phyloP scores from a whole-genome alignment of 1,140 invertebrate genomes.

The Akabosia matsudoensis region DNA sequence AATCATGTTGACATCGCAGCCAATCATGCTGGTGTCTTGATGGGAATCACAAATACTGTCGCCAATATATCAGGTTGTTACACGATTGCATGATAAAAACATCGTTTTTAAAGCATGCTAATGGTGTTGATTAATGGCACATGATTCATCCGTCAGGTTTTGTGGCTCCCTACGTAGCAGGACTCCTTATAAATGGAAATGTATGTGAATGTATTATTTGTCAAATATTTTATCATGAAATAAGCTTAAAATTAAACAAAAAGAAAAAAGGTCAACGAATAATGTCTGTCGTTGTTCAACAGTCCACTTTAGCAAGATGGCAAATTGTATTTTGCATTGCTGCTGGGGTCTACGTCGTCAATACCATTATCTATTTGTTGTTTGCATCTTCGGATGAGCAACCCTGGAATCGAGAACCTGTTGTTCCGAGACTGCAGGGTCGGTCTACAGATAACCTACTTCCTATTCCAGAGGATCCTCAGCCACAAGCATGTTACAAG shows the following conservation, averaged over 20 bases:
- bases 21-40: slow-evolving; percentile 55
- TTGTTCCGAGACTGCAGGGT: background rate
- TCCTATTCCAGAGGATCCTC: background rate
- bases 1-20: slow-evolving; percentile 60
- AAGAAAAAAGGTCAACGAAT: too few relatives aligned
- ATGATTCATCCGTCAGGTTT: too few relatives aligned
- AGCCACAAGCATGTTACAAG: background rate
- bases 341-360: slow-evolving; percentile 52
- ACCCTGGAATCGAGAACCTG: slow-evolving; percentile 42
- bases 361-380: slow-evolving; percentile 52
- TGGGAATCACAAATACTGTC: slow-evolving; percentile 59
- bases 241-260: too few relatives aligned
- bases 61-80: slow-evolving; percentile 55
- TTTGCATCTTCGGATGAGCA: slow-evolving; percentile 46
- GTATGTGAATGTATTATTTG: too few relatives aligned
- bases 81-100: too few relatives aligned
- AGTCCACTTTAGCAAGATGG: slow-evolving; percentile 55
- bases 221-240: too few relatives aligned
- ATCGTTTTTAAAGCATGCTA: too few relatives aligned
- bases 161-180: slow-evolving; percentile 55
- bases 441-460: background rate
- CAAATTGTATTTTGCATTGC: slow-evolving; percentile 56
- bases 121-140: too few relatives aligned
- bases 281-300: too few relatives aligned
- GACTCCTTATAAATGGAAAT: slow-evolving; percentile 51